phyloP scores from a whole-genome alignment of 2,888 invertebrate genomes.

The Sipha maydis region DNA sequence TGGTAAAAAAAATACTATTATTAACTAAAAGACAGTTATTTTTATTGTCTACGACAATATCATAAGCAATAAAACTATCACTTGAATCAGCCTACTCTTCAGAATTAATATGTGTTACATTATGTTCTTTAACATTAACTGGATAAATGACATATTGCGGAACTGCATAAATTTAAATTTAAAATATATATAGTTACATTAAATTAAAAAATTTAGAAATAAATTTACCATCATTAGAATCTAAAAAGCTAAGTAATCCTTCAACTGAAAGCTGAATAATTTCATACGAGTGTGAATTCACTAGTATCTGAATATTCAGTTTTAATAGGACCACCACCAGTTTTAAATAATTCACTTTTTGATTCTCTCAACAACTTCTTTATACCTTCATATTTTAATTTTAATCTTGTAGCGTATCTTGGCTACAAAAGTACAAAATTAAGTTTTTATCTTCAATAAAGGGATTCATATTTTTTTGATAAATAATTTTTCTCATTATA shows the following conservation, averaged over 20 bases:
- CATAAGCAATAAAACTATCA: neutral
- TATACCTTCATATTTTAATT: conserved; percentile 6
- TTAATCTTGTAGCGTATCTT: too few species aligned
- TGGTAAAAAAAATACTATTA: neutral
- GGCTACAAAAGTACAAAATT: neutral
- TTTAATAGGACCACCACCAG: neutral
- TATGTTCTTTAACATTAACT: conserved; percentile 4
- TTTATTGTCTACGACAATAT: neutral
- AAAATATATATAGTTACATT: neutral
- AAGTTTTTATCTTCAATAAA: too few species aligned
- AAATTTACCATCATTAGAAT: neutral
- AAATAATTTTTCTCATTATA: too few species aligned
- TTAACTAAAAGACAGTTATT: neutral
- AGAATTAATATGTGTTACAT: too few species aligned
- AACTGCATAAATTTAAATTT: neutral
- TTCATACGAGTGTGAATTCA: neutral
- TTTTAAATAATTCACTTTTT: conserved; percentile 6
- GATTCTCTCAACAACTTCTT: neutral
- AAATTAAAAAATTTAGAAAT: too few species aligned
- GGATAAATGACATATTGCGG: too few species aligned
- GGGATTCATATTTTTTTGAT: too few species aligned
- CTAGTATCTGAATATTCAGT: neutral
- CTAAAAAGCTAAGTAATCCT: neutral
- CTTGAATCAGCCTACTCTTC: neutral
- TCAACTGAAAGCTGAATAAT: conserved; percentile 8